Base-by-base conservation (phyloP, 2,113 vertebrate genomes). In the Garra rufa region DNA sequence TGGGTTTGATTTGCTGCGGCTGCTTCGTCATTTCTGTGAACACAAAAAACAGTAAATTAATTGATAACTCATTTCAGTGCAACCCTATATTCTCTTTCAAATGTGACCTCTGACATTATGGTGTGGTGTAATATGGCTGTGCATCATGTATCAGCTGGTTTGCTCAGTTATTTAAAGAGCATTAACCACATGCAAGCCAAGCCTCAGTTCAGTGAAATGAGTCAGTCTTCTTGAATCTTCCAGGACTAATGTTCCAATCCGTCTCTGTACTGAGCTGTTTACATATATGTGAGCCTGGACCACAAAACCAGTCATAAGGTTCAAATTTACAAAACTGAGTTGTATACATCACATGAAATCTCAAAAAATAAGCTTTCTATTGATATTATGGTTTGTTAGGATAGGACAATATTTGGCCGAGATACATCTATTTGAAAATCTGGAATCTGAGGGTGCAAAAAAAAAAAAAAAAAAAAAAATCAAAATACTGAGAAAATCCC, bases 1-100 rank as follows among this genome's bases (percentile, higher is more conserved):
- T 83, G 78, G 1, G 48, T 50, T 74, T 76, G 85, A 48, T 82
- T 86, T 30, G 78, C 86, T 50, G 88, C 84, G 2, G 82, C 85
- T 1, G 63, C 48, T 44, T 91, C 94, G 81, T 77, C 79, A 0
- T 65, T 38, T 71, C 91, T 95, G 88, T 90, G 82, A 88, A 4
- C 81, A 8, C 89, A 74, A 26, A 15, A 10, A 17, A 14, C 14
- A 9, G n/a, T n/a, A n/a, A n/a, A n/a, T n/a, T n/a, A n/a, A n/a
- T n/a, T n/a, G n/a, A n/a, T n/a, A n/a, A n/a, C n/a, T 1, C 13
- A 50, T 50, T 46, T 19, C 15, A n/a, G 74, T 57, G 19, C 13
- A 57, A 38, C 6, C 30, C 19, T 34, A n/a, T 9, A 21, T 14
- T 11, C 19, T 41, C 28, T 57, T 57, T 44, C 21, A 78, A 1